Evolutionary conservation across 1,140 invertebrate species (phyloP).

Genomic region (Bombyx mori): ASM3026992v2 NC_085121.1:11558501-11559000

Average conservation of each 20-base stretch:
- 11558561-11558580: constrained; percentile 63
- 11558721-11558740: constrained; percentile 29
- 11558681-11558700: constrained; percentile 42
- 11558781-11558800: constrained; percentile 36
- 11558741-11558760: constrained; percentile 33
- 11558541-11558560: constrained; percentile 51
- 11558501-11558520: constrained; percentile 54
- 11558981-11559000: constrained; percentile 71
- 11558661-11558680: constrained; percentile 45
- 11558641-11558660: constrained; percentile 50
- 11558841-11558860: constrained; percentile 39
- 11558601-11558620: constrained; percentile 26
- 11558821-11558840: constrained; percentile 58
- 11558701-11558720: constrained; percentile 36
- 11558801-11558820: constrained; percentile 39
- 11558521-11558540: constrained; percentile 44
- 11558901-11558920: constrained; percentile 40
- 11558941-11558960: constrained; percentile 62
- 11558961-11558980: constrained; percentile 69
- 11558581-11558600: constrained; percentile 58
- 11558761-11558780: constrained; percentile 31
- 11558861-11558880: constrained; percentile 28
- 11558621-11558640: constrained; percentile 28
- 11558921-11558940: constrained; percentile 56
- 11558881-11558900: constrained; percentile 37